Percentiles rank a stretch among this genome's conserved stretches.
Conservation (phyloP, 2,888 invertebrate genomes). For the Ophion ventricosus region DNA sequence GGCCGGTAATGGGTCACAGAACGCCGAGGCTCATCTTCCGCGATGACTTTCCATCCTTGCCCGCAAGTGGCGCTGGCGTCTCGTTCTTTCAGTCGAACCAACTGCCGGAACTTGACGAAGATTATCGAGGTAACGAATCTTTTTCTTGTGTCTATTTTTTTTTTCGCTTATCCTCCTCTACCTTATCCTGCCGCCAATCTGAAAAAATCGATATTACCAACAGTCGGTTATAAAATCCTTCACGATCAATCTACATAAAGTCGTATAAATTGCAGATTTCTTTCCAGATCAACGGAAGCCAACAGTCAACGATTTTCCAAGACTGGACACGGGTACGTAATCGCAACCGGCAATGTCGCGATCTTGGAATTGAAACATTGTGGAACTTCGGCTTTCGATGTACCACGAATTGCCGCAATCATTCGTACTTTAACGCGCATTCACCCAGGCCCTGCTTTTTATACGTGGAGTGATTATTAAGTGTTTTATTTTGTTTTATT, state of each 20-base stretch:
- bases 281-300: conserved; percentile 82
- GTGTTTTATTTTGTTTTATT: neutral
- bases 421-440: conserved; percentile 11
- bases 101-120: conserved; percentile 80
- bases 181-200: too few species aligned
- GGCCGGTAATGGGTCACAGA: conserved; percentile 81
- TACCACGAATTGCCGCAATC: conserved; percentile 39
- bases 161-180: neutral
- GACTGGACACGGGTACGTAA: conserved; percentile 80
- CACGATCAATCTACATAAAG: conserved; percentile 26
- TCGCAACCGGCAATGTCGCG: neutral
- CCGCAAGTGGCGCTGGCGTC: conserved; percentile 72
- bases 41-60: conserved; percentile 78
- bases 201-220: neutral
- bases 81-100: conserved; percentile 81
- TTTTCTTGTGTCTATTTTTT: neutral
- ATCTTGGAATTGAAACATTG: neutral
- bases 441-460: conserved; percentile 25
- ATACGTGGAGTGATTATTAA: neutral
- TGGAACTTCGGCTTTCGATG: neutral
- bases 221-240: neutral
- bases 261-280: conserved; percentile 55
- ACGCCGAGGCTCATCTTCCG: conserved; percentile 81
- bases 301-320: conserved; percentile 80
- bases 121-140: conserved; percentile 76